These are phyloP conservation scores for Podilymbus podiceps DNA, from an alignment of 2,113 vertebrate genomes.

Conservation along the genomic window DNA sequence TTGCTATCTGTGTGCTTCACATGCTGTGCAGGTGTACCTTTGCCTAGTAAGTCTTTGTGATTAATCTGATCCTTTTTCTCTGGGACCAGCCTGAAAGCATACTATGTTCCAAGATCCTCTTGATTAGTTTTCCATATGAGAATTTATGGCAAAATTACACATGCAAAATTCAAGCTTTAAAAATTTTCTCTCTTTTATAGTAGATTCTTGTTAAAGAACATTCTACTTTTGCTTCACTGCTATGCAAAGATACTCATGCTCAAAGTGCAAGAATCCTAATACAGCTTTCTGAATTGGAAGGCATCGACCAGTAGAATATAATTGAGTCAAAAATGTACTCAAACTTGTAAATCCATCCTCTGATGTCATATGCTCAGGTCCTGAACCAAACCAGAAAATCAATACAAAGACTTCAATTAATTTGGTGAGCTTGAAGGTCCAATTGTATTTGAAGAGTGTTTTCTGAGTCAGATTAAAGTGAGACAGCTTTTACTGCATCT, in stretches of 20 bases:
- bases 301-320: background rate
- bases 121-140: background rate
- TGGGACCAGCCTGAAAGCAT: background rate
- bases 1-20: background rate
- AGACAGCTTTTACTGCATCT: background rate
- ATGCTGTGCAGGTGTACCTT: background rate
- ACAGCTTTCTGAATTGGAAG: background rate
- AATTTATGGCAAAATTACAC: background rate
- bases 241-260: background rate
- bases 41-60: background rate
- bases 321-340: background rate
- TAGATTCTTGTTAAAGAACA: background rate
- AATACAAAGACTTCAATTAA: background rate
- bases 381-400: background rate
- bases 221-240: background rate
- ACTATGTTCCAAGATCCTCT: background rate
- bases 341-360: background rate
- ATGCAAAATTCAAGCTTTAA: background rate
- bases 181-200: background rate
- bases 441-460: background rate
- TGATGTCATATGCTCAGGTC: background rate
- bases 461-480: background rate
- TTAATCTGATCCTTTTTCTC: background rate
- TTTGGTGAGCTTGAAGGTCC: background rate
- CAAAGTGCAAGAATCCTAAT: background rate